Evolutionary conservation across 2,113 vertebrate genomes (phyloP).

Genomic region (Martes martes): DNA sequence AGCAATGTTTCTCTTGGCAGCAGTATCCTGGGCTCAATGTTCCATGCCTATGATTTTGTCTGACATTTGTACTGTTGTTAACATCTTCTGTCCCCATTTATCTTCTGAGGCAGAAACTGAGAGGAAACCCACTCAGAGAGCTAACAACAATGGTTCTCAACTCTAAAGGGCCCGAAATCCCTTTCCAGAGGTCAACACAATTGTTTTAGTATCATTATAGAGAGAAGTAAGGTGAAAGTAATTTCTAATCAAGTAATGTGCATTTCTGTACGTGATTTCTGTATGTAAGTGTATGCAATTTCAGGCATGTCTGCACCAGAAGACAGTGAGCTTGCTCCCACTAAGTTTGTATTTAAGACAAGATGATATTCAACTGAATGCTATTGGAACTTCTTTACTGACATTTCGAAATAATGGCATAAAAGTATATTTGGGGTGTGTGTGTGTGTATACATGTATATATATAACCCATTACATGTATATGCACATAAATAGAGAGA

Average conservation of each 20-base stretch:
- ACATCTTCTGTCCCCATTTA: not conserved
- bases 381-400: not conserved
- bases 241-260: not conserved
- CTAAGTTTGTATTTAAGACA: not conserved
- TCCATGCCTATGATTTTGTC: not conserved
- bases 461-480: not conserved
- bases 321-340: not conserved
- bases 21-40: not conserved
- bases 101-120: not conserved
- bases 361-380: not conserved
- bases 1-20: not conserved
- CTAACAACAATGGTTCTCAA: not conserved
- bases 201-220: not conserved
- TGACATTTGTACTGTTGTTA: not conserved
- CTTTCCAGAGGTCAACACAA: not conserved
- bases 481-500: not conserved
- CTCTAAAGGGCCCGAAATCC: not conserved
- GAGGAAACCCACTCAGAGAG: not conserved
- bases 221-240: not conserved
- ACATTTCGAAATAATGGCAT: not conserved
- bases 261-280: not conserved
- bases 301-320: not conserved
- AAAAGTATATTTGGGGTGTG: not conserved
- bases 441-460: no score
- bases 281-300: not conserved